Conservation (phyloP, 2,888 invertebrate species). For the Dynastes grantii region DNA sequence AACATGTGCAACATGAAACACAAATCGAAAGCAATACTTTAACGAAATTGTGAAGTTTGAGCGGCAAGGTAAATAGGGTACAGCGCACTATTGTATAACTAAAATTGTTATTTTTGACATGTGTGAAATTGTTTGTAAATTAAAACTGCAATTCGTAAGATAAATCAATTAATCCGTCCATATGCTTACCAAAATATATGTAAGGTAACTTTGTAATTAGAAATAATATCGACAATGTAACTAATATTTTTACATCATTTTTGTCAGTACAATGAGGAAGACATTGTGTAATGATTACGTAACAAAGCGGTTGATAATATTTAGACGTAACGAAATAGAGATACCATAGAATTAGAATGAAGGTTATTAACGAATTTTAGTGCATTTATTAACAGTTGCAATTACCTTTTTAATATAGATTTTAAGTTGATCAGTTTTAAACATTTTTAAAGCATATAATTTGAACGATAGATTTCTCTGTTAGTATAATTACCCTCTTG, state of each 20-base stretch:
- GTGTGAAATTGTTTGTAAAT: slow-evolving; percentile 25
- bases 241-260: slow-evolving; percentile 48
- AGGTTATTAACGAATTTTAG: slow-evolving; percentile 45
- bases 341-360: slow-evolving; percentile 37
- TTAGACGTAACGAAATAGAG: slow-evolving; percentile 28
- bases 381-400: slow-evolving; percentile 46
- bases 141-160: slow-evolving; percentile 42
- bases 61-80: slow-evolving; percentile 35
- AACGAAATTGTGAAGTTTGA: slow-evolving; percentile 12
- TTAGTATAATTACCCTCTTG: slow-evolving; percentile 53
- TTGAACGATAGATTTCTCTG: slow-evolving; percentile 35
- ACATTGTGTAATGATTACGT: slow-evolving; percentile 35
- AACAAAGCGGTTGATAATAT: slow-evolving; percentile 47
- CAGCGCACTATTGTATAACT: background rate
- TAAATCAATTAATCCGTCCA: slow-evolving; percentile 50
- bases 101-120: slow-evolving; percentile 1
- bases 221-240: slow-evolving; percentile 29
- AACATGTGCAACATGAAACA: background rate
- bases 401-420: slow-evolving; percentile 46
- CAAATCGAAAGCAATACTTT: slow-evolving; percentile 22
- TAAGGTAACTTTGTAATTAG: slow-evolving; percentile 34
- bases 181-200: slow-evolving; percentile 38
- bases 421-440: slow-evolving; percentile 30
- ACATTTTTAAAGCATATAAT: slow-evolving; percentile 28
- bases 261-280: slow-evolving; percentile 37